Conservation (phyloP, 2,113 vertebrate species). For the Cranoglanis bouderius region DNA sequence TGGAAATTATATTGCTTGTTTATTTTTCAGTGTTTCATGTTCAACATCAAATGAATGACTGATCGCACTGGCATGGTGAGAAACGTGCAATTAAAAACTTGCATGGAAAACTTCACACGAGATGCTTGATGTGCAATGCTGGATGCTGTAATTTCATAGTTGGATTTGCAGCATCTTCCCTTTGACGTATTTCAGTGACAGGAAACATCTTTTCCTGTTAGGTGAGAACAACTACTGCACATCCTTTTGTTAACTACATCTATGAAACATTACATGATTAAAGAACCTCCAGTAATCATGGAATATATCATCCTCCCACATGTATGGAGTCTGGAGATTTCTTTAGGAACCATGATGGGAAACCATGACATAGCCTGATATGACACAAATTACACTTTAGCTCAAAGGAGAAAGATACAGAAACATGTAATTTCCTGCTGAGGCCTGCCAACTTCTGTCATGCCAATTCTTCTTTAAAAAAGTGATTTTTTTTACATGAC, state of each 20-base stretch:
- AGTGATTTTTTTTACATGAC: neutral
- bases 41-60: constrained; percentile 67
- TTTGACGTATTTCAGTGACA: constrained; percentile 12
- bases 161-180: constrained; percentile 13
- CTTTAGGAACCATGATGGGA: constrained; percentile 15
- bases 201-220: constrained; percentile 24
- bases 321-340: constrained; percentile 7
- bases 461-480: neutral
- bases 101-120: constrained; percentile 47
- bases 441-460: neutral
- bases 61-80: constrained; percentile 56
- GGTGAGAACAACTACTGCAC: constrained; percentile 25
- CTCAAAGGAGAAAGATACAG: neutral
- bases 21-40: constrained; percentile 63
- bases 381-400: constrained; percentile 17
- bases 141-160: constrained; percentile 22
- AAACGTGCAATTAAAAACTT: neutral
- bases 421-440: neutral
- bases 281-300: constrained; percentile 7
- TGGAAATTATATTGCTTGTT: constrained; percentile 69
- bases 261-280: constrained; percentile 26
- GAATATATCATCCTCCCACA: constrained; percentile 34
- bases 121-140: neutral
- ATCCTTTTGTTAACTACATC: constrained; percentile 6
- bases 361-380: constrained; percentile 20